Evolutionary conservation across 2,797 vertebrate species (phyloP), one percentile per base, ranked within the genome.

Genomic region (Falco rusticolus): DNA sequence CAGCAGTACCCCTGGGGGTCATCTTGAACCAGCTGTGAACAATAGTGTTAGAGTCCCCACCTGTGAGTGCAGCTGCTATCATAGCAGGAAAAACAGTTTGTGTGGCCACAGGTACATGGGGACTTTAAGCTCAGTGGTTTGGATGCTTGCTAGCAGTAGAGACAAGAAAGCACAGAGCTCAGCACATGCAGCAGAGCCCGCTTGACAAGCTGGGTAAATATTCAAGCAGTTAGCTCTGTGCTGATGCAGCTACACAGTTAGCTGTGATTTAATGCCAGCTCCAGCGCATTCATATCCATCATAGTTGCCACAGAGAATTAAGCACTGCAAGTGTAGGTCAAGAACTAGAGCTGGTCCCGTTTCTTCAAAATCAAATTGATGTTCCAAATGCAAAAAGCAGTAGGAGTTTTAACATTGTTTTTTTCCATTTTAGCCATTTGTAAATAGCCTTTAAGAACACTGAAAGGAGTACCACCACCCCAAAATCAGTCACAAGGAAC

Each of bases 161-260:
- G 45, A 65, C 31, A 54, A 61, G 84, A 90, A 94, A 93, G 83
- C 77, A 86, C 51, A 16, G 59, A 84, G 74, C 81, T 96, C 88
- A 89, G 88, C 80, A 90, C 51, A 56, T 4, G 66, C 59, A 93
- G 90, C 37, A 84, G 47, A 74, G 90, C 37, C 87, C 87, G 93
- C 66, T 51, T 83, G 81, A 89, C 81, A 71, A 70, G 74, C 70
- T 45, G 1, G 81, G 92, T 90, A 94, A 95, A 89, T 80, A 93
- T 50, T 70, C 64, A 83, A 90, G 81, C 87, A 92, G 94, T 87
- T 87, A 95, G 70, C 78, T 89, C 78, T 45, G 81, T 89, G 89
- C 87, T 91, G 87, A 94, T 83, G 84, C 90, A 89, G 90, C 87
- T 89, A 45, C 92, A 77, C 71, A 56, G 90, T 89, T 79, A 89